phyloP scores from a whole-genome alignment of 2,113 vertebrate genomes.

The Chunga burmeisteri region DNA sequence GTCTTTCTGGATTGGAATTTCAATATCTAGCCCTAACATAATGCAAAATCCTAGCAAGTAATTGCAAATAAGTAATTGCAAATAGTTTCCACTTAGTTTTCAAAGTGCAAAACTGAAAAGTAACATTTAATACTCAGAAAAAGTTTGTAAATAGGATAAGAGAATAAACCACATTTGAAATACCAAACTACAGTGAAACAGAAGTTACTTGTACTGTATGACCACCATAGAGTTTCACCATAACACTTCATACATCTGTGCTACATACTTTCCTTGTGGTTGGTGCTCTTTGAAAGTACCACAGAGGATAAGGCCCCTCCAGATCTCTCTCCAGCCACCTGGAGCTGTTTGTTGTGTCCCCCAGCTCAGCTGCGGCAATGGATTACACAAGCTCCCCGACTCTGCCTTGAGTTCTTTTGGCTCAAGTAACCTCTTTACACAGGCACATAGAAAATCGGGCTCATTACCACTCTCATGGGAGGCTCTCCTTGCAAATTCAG shows the following conservation, averaged over 20 bases:
- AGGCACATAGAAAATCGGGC: not conserved
- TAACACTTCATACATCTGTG: not conserved
- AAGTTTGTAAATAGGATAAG: not conserved
- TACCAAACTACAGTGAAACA: not conserved
- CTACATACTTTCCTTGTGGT: not conserved
- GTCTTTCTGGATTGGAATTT: not conserved
- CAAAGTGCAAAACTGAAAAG: not conserved
- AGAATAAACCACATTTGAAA: not conserved
- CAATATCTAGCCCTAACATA: not conserved
- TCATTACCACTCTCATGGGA: not conserved
- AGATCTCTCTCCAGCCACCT: not conserved
- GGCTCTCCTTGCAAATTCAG: not conserved
- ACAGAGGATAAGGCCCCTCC: not conserved
- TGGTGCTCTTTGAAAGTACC: not conserved
- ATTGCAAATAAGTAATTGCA: not conserved
- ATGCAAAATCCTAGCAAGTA: not conserved
- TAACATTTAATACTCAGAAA: not conserved
- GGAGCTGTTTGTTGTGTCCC: not conserved
- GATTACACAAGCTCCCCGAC: not conserved
- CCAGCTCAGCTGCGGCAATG: not conserved
- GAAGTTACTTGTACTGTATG: not conserved
- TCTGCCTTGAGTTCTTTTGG: not conserved
- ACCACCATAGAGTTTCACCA: rapidly evolving
- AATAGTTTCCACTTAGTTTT: not conserved
- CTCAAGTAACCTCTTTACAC: not conserved